Percentiles rank a stretch among this genome's conserved stretches.
These are phyloP conservation scores for Anticlea derivata DNA, from an alignment of 2,888 invertebrate genomes.

Conservation along the genomic window DNA sequence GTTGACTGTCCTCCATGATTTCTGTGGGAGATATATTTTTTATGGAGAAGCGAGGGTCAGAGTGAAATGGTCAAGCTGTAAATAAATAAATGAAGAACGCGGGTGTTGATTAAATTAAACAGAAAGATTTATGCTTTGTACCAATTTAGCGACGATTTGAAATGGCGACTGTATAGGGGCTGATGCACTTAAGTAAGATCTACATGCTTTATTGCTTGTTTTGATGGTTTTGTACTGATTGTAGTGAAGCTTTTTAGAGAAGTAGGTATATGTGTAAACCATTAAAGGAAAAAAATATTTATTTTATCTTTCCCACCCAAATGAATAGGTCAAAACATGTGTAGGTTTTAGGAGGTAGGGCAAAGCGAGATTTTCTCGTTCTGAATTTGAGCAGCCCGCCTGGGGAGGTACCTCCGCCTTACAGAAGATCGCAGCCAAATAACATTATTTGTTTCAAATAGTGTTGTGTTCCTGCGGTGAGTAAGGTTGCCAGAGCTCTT, in stretches of 20 bases:
- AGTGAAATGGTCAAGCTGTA: slow-evolving; percentile 51
- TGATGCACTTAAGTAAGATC: slow-evolving; percentile 59
- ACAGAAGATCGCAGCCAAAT: no score
- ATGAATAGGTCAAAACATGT: no score
- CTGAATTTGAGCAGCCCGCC: no score
- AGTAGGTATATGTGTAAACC: slow-evolving; percentile 1
- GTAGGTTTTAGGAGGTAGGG: no score
- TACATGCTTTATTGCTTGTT: slow-evolving; percentile 51
- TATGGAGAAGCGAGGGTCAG: slow-evolving; percentile 48
- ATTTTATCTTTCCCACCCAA: neutral
- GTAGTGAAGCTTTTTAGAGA: slow-evolving; percentile 12
- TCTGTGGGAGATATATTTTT: slow-evolving; percentile 37
- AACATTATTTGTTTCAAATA: no score
- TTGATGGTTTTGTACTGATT: slow-evolving; percentile 36
- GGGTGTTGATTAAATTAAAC: slow-evolving; percentile 82
- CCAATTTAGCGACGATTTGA: slow-evolving; percentile 80
- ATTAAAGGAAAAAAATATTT: neutral
- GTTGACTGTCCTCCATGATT: slow-evolving; percentile 26
- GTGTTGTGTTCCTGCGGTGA: no score
- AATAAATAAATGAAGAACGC: slow-evolving; percentile 62
- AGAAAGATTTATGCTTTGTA: slow-evolving; percentile 73
- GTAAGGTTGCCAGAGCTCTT: no score
- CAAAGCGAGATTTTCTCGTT: no score
- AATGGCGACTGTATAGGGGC: slow-evolving; percentile 73
- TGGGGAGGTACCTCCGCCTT: no score